These are phyloP conservation scores for Lacanobia wlatinum DNA, from an alignment of 2,888 invertebrate species.

Conservation along the genomic window DNA sequence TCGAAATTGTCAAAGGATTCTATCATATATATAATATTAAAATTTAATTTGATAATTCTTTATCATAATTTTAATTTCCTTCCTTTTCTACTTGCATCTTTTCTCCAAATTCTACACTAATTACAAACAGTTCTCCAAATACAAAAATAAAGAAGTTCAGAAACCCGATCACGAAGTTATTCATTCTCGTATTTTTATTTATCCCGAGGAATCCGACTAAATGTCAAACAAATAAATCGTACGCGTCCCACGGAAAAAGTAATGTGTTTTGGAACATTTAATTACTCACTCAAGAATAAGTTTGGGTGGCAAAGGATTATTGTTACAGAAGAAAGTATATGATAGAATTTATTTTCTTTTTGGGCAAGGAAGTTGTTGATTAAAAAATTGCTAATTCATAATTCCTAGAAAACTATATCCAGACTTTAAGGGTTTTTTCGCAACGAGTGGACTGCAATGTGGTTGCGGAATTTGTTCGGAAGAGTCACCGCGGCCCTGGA, in stretches of 20 bases:
- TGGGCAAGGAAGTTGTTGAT: too few relatives aligned
- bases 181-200: slow-evolving; percentile 73
- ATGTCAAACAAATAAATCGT: slow-evolving; percentile 84
- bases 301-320: slow-evolving; percentile 66
- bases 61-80: neutral
- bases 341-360: too few relatives aligned
- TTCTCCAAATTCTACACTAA: slow-evolving; percentile 20
- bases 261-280: slow-evolving; percentile 73
- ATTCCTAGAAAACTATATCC: too few relatives aligned
- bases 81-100: neutral
- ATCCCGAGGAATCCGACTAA: slow-evolving; percentile 78
- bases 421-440: too few relatives aligned
- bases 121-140: slow-evolving; percentile 46
- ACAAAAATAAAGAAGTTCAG: slow-evolving; percentile 49
- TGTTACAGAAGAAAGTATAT: slow-evolving; percentile 3
- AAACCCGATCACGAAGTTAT: slow-evolving; percentile 68
- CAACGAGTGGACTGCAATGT: too few relatives aligned
- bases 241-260: slow-evolving; percentile 71
- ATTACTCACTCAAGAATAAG: slow-evolving; percentile 67
- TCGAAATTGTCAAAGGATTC: too few relatives aligned
- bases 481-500: too few relatives aligned
- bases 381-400: too few relatives aligned
- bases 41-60: neutral
- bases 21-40: too few relatives aligned
- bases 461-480: too few relatives aligned